Evolutionary conservation across 2,113 vertebrate genomes (phyloP).

Genomic region (Chloropsis hardwickii): DNA sequence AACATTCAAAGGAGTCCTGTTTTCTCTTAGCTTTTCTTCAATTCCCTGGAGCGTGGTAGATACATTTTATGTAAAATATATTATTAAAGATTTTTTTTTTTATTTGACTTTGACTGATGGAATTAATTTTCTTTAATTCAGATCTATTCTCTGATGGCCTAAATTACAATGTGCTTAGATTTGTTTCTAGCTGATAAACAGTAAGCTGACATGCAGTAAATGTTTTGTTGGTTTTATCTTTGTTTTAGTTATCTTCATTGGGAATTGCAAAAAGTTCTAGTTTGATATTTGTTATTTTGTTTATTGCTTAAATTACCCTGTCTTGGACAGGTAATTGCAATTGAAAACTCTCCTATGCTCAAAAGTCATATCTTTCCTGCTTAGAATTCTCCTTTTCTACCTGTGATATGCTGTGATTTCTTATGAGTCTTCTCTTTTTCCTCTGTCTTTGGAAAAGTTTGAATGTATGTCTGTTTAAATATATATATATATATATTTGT

Average conservation of each 20-base stretch:
- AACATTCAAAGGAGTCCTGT: neutral
- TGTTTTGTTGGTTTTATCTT: neutral
- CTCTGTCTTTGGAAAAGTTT: neutral
- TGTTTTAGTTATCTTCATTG: conserved; percentile 1
- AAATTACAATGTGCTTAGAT: neutral
- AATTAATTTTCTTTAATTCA: conserved; percentile 45
- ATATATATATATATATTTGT: neutral
- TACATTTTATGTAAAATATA: neutral
- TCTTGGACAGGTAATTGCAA: neutral
- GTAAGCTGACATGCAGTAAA: neutral
- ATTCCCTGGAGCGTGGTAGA: neutral
- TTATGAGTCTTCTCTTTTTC: neutral
- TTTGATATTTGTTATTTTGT: neutral
- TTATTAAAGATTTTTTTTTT: neutral
- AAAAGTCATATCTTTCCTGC: neutral
- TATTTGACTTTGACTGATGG: conserved; percentile 18
- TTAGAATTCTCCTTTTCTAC: neutral
- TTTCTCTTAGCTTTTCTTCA: neutral
- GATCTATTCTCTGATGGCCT: conserved; percentile 19
- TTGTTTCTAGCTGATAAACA: conserved; percentile 38
- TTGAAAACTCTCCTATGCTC: neutral
- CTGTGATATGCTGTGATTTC: neutral
- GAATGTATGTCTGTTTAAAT: neutral
- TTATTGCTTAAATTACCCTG: neutral
- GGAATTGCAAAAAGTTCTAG: neutral